Evolutionary conservation across 2,797 vertebrate species (phyloP), one percentile per base, ranked within the genome.

Genomic region (Syncerus caffer): DNA sequence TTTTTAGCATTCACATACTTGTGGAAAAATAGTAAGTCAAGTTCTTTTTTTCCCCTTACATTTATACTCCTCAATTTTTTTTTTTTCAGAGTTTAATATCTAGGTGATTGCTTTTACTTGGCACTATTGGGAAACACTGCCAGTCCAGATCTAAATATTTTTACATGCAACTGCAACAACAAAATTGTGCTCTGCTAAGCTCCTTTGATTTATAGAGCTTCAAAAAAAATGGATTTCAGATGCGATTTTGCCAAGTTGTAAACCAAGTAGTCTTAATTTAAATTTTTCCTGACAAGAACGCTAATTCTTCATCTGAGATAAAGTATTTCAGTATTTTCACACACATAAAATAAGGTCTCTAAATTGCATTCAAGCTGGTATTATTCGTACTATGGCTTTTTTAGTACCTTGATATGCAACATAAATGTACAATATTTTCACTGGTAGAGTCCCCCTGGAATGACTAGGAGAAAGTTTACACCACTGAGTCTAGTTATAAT

Each of bases 311-410:
- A 57, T 93, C 78, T 97, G 97, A 98, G 97, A 98, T 94, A 90
- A 97, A 98, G 62, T 94, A 96, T 89, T 94, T 97, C 95, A 62
- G 84, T 71, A 87, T 98, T 98, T 98, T 97, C 98, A 98, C 98
- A 98, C 67, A 82, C 29, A 74, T 29, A 92, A 15, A 97, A 9
- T 82, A 58, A 27, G 11, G 29, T 88, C 76, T 97, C 79, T 83
- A 96, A 96, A 97, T 95, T 93, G 60, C 64, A 89, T 93, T 90
- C 45, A 97, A 85, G 57, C 0, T 82, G 29, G 38, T 96, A 95
- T 96, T 97, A 97, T 84, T 97, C 8, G 1, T 89, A 38, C 3
- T 80, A 80, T 5, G 0, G 71, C 74, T 96, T 96, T 98, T 98
- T 62, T 95, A 83, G 97, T 97, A 67, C 79, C 92, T 85, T 10